phyloP scores from a whole-genome alignment of 1,140 invertebrate genomes.

The Penaeus chinensis region DNA sequence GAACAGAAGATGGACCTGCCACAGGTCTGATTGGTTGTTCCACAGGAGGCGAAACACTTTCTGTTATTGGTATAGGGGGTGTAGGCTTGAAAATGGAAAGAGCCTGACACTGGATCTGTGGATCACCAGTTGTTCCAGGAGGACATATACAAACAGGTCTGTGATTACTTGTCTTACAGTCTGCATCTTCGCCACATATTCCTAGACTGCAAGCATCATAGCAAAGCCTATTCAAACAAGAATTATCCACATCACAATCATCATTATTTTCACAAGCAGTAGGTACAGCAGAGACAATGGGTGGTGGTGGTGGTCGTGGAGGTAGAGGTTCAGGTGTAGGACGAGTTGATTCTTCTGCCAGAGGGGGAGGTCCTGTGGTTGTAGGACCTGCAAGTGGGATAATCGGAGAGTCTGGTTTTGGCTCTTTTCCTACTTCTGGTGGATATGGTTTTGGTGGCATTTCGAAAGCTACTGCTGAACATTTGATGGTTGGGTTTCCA shows the following conservation, averaged over 20 bases:
- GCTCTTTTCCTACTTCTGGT: constrained; percentile 24
- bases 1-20: constrained; percentile 18
- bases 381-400: constrained; percentile 13
- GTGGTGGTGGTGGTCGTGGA: constrained; percentile 4
- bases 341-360: constrained; percentile 29
- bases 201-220: constrained; percentile 88
- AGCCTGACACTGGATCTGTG: constrained; percentile 75
- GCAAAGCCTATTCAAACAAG: constrained; percentile 86
- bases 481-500: constrained; percentile 83
- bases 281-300: constrained; percentile 13
- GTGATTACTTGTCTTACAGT: constrained; percentile 85
- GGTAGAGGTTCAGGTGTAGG: constrained; percentile 22
- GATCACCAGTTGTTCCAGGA: constrained; percentile 35
- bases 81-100: constrained; percentile 1
- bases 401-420: background rate
- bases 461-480: constrained; percentile 77
- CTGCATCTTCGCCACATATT: constrained; percentile 87
- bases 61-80: background rate
- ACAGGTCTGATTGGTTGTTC: constrained; percentile 29
- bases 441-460: constrained; percentile 4
- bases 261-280: constrained; percentile 37
- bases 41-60: constrained; percentile 2
- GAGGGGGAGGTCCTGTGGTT: constrained; percentile 29
- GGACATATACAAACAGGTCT: constrained; percentile 70
- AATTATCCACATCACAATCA: constrained; percentile 90